Evolutionary conservation across 2,888 invertebrate species (phyloP), one percentile per base, ranked within the genome.

Genomic region (Sphaeridia pumilis): DNA sequence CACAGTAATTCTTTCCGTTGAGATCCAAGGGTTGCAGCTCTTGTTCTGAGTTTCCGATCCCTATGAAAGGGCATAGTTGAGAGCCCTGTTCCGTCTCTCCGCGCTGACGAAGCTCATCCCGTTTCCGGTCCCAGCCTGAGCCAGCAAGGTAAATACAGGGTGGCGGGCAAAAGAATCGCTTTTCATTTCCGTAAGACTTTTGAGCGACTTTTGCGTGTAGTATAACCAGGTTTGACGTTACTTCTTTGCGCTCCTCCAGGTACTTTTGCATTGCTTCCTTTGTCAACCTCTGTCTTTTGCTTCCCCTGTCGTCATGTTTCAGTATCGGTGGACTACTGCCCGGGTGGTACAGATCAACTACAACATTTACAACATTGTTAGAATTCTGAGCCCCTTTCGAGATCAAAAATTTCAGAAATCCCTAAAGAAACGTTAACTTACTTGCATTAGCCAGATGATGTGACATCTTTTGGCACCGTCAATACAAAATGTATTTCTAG

Each of bases 161-260:
- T 1, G 98, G 98, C 1, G 98, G 98, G 67, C 97, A 98, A 75
- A 98, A 98, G 75, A 99, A 98, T 58, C 98, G 78, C 72, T 99
- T 99, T 70, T 99, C 98, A 71, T 97, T 98, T 60, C 98, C 98
- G 70, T 98, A 98, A 0, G 95, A 97, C 70, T 99, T 99, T 73
- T 99, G 98, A 28, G 98, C 98, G 46, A 98, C 98, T 78, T 98
- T 98, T 45, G 98, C 98, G 73, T 98, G 98, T 52, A 97, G 76
- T 66, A 98, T 95, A 48, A 95, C 92, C 55, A 98, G 85, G n/a
- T n/a, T n/a, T n/a, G n/a, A n/a, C 22, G 90, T 84, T 87, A 93
- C 92, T 71, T 93, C 93, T 66, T 87, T 87, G 65, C 92, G 79
- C 69, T 94, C 93, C 52, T 89, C 79, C 66, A 98, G 78, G 71